phyloP scores from a whole-genome alignment of 2,888 invertebrate species.

The Ctenicera cuprea region DNA sequence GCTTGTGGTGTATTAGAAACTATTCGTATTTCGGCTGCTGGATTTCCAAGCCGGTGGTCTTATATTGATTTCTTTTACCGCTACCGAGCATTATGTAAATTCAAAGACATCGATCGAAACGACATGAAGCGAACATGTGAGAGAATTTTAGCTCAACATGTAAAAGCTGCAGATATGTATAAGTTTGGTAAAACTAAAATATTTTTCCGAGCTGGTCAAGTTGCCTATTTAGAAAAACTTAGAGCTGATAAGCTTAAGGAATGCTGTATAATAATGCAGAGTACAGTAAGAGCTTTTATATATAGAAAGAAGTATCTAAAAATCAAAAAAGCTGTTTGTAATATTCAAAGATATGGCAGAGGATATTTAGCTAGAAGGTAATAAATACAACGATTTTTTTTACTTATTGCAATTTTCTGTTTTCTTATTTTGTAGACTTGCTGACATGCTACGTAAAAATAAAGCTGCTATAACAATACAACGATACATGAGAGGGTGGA shows the following conservation, averaged over 20 bases:
- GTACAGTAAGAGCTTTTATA: constrained; percentile 90
- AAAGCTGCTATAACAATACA: constrained; percentile 90
- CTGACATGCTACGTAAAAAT: constrained; percentile 80
- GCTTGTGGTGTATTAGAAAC: constrained; percentile 99
- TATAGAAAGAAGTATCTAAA: constrained; percentile 83
- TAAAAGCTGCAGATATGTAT: constrained; percentile 92
- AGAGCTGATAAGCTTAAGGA: constrained; percentile 87
- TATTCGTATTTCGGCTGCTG: constrained; percentile 97
- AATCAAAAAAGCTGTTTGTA: constrained; percentile 79
- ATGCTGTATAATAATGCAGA: constrained; percentile 96
- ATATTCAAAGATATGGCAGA: constrained; percentile 87
- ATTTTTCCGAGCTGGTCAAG: constrained; percentile 98
- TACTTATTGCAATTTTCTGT: constrained; percentile 49
- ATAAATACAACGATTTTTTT: constrained; percentile 39
- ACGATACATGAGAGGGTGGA: constrained; percentile 86
- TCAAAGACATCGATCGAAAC: constrained; percentile 84
- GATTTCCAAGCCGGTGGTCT: constrained; percentile 91
- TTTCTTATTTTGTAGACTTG: constrained; percentile 73
- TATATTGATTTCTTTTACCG: constrained; percentile 87
- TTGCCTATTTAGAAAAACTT: constrained; percentile 96
- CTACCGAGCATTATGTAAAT: constrained; percentile 90
- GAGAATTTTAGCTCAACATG: constrained; percentile 84
- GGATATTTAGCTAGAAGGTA: constrained; percentile 90
- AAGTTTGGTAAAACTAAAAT: constrained; percentile 99
- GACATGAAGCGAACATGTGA: constrained; percentile 88